Evolutionary conservation across 2,113 vertebrate species (phyloP), one percentile per base, ranked within the genome.

Genomic region (Actinemys pallida): DNA sequence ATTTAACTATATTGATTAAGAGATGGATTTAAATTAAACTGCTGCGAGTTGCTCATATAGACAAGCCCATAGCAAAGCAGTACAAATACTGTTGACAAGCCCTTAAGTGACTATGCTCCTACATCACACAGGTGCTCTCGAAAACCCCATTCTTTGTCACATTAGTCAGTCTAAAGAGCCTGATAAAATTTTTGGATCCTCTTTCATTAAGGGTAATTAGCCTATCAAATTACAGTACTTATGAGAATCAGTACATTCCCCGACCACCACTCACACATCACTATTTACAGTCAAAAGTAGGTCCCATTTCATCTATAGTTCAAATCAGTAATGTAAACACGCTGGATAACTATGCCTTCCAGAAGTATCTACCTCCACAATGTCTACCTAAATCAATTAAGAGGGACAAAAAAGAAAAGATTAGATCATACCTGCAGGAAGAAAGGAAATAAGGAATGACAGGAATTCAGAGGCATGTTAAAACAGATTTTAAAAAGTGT

Each of bases 401-500:
- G 50, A 50, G 78, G 69, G 22, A 83, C 59, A 53, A 39, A 93
- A 78, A n/a, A 50, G 35, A 50, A 91, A 90, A 93, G 82, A 86
- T 96, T 95, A 94, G 88, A 87, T 96, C 92, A 81, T 92, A 89
- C 76, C 57, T 78, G 24, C 5, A 84, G 86, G 84, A 81, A 52
- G 50, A 93, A 81, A 96, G 75, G n/a, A 93, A 89, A 39, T 80
- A 95, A 82, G 16, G 53, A 85, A 81, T 42, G 53, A 85, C 7
- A 87, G 81, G 84, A 90, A 97, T 93, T 93, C 88, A 90, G 87
- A 94, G 88, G 90, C 62, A 88, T 93, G 45, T 93, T 90, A 54
- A 95, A 96, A 87, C 56, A 75, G 47, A n/a, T 69, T 69, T 39
- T 87, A 17, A 80, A 84, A 94, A 96, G 96, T 96, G 85, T 39